phyloP scores from a whole-genome alignment of 2,797 vertebrate genomes.

The Smutsia temminckii region DNA sequence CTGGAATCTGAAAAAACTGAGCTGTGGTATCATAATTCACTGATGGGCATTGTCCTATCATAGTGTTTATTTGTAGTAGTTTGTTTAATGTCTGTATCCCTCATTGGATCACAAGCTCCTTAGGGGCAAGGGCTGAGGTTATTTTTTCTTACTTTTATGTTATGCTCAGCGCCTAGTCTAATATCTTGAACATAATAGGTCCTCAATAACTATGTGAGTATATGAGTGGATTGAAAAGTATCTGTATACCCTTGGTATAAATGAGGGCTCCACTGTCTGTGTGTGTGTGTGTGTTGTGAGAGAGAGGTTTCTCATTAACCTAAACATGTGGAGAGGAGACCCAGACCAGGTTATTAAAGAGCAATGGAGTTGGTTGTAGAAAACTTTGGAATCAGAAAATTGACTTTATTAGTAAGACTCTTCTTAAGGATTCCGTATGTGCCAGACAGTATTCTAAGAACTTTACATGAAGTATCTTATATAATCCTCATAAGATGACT shows the following conservation, averaged over 20 bases:
- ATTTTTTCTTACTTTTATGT: neutral
- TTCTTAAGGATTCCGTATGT: neutral
- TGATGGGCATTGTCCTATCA: neutral
- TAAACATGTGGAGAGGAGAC: neutral
- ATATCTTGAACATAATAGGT: neutral
- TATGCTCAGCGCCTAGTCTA: neutral
- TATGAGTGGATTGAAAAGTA: neutral
- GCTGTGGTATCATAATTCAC: neutral
- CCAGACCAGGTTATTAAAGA: constrained; percentile 13
- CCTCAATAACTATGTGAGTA: neutral
- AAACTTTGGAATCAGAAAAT: constrained; percentile 24
- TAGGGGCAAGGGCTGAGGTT: neutral
- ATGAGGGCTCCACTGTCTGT: neutral
- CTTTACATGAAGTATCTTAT: neutral
- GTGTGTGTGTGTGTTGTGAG: neutral
- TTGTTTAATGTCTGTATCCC: constrained; percentile 4
- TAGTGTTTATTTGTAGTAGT: neutral
- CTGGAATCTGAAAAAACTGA: constrained; percentile 18
- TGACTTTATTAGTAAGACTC: constrained; percentile 27
- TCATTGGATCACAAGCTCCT: neutral
- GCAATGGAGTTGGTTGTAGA: constrained; percentile 23
- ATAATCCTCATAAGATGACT: neutral
- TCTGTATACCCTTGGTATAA: constrained; percentile 3
- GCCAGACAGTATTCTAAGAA: neutral
- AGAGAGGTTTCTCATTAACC: neutral